These are phyloP conservation scores for Lutraria lutraria DNA, from an alignment of 2,888 invertebrate species.

Conservation along the genomic window DNA sequence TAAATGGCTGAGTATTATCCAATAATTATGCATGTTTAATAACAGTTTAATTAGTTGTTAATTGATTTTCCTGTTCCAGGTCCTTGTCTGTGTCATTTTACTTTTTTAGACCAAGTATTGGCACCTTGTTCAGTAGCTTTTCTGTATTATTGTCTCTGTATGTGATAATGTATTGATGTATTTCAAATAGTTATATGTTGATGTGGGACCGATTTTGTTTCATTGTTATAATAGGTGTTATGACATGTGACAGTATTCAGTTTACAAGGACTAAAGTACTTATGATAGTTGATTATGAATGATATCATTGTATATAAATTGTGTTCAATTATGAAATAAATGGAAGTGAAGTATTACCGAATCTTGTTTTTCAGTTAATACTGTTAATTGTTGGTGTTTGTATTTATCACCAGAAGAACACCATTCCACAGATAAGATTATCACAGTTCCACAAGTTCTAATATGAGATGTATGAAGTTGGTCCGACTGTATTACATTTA, in stretches of 20 bases:
- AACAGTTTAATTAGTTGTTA: too few species aligned
- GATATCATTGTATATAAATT: not conserved
- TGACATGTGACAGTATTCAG: not conserved
- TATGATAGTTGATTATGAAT: not conserved
- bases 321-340: slow-evolving; percentile 21
- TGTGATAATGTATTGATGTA: not conserved
- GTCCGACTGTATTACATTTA: too few species aligned
- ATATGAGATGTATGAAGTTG: too few species aligned
- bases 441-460: too few species aligned
- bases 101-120: not conserved
- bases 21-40: too few species aligned
- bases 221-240: not conserved
- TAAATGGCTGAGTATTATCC: too few species aligned
- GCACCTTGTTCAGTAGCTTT: not conserved
- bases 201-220: not conserved
- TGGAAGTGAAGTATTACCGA: not conserved
- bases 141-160: too few species aligned
- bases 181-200: not conserved
- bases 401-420: too few species aligned
- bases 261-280: too few species aligned
- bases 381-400: too few species aligned
- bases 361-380: not conserved
- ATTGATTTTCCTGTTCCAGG: not conserved
- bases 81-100: not conserved
- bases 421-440: too few species aligned